These are phyloP conservation scores for Papilio polytes DNA, from an alignment of 1,140 invertebrate species.

Conservation along the genomic window DNA sequence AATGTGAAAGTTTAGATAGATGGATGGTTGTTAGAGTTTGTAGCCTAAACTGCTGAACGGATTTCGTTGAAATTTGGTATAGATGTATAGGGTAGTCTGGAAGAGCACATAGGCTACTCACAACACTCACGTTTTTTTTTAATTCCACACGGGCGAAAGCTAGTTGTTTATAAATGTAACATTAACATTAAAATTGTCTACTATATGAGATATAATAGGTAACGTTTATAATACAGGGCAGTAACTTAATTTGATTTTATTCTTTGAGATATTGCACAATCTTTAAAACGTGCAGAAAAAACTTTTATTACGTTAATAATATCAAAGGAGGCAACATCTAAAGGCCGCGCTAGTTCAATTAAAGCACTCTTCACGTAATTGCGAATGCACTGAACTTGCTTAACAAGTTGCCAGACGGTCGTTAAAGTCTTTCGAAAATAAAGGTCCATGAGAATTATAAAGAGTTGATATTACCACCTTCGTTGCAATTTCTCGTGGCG, in stretches of 20 bases:
- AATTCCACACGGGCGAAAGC: too few species aligned
- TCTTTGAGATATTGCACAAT: background rate
- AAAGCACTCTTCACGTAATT: conserved; percentile 30
- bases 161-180: background rate
- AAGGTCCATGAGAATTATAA: conserved; percentile 28
- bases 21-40: too few species aligned
- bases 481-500: conserved; percentile 66
- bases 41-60: too few species aligned
- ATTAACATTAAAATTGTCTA: background rate
- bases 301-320: conserved; percentile 19
- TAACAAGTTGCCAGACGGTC: conserved; percentile 38
- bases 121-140: too few species aligned
- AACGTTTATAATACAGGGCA: background rate
- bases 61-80: too few species aligned
- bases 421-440: conserved; percentile 33
- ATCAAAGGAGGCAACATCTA: conserved; percentile 29
- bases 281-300: background rate
- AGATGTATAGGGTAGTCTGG: too few species aligned
- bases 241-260: conserved; percentile 5
- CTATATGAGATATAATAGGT: background rate
- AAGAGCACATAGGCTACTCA: too few species aligned
- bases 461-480: conserved; percentile 47
- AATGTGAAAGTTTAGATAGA: too few species aligned
- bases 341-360: conserved; percentile 21
- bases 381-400: conserved; percentile 31